Conservation (phyloP, 2,113 vertebrate genomes). For the Ciconia maguari region DNA sequence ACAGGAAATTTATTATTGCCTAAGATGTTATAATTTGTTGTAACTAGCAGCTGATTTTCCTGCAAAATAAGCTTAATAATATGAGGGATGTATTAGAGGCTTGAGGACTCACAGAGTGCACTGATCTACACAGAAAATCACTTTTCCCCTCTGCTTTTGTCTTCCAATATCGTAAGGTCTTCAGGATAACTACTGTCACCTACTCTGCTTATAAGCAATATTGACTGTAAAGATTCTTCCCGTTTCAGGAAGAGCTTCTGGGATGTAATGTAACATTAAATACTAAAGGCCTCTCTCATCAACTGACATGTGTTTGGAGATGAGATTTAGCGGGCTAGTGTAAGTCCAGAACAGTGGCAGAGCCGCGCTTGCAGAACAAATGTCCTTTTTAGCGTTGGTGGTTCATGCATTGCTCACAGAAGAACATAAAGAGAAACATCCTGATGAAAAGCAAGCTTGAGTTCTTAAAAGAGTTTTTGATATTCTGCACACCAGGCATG, state of each 20-base stretch:
- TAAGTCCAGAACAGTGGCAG: not conserved
- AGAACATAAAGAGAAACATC: conserved; percentile 29
- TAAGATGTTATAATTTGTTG: not conserved
- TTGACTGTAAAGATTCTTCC: not conserved
- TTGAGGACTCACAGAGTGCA: not conserved
- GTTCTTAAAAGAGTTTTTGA: conserved; percentile 50
- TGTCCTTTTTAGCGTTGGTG: not conserved
- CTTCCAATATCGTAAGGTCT: not conserved
- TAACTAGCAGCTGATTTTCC: not conserved
- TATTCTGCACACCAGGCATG: conserved; percentile 61
- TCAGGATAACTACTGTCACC: not conserved
- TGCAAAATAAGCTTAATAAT: not conserved
- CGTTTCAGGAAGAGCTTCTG: not conserved
- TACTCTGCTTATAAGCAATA: not conserved
- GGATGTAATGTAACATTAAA: not conserved
- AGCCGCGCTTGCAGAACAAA: not conserved
- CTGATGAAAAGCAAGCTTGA: conserved; percentile 35
- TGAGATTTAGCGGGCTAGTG: not conserved
- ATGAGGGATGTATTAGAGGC: not conserved
- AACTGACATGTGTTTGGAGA: not conserved
- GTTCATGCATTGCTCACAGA: not conserved
- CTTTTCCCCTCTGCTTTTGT: not conserved
- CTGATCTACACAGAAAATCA: not conserved
- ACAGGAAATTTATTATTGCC: not conserved
- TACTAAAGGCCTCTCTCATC: not conserved